These are phyloP conservation scores for Ephestia elutella DNA, from an alignment of 1,140 invertebrate genomes.

Conservation along the genomic window DNA sequence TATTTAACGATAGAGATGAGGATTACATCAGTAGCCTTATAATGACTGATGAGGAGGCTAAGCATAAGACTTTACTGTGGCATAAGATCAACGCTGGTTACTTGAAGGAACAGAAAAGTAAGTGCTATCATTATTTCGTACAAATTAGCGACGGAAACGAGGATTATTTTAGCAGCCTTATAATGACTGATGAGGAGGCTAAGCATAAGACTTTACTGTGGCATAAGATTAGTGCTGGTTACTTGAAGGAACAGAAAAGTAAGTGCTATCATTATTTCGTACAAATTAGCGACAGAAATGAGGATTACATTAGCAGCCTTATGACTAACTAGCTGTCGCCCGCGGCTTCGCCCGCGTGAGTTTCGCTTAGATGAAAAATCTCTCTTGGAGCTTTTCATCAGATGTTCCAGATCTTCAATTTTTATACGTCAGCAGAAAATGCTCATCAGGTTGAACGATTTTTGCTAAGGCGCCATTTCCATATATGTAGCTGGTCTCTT, in stretches of 20 bases:
- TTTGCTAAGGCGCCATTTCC: too few species aligned
- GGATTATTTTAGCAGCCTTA: constrained; percentile 90
- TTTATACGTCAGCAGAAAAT: too few species aligned
- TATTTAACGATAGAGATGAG: constrained; percentile 93
- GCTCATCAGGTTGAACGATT: too few species aligned
- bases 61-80: constrained; percentile 89
- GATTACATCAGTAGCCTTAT: constrained; percentile 93
- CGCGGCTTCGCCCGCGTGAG: too few species aligned
- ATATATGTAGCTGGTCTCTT: too few species aligned
- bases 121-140: constrained; percentile 18
- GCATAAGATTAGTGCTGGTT: constrained; percentile 89
- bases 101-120: constrained; percentile 86
- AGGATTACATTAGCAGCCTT: constrained; percentile 91
- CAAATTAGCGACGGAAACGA: constrained; percentile 91
- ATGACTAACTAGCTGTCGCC: too few species aligned
- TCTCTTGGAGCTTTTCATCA: too few species aligned
- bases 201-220: constrained; percentile 87
- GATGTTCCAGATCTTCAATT: too few species aligned
- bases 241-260: constrained; percentile 88
- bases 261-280: constrained; percentile 27
- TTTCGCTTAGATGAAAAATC: too few species aligned
- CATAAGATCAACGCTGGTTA: constrained; percentile 88
- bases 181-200: constrained; percentile 88
- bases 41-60: constrained; percentile 85
- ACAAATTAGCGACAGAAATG: constrained; percentile 90